Evolutionary conservation across 2,888 invertebrate genomes (phyloP), one percentile per base, ranked within the genome.

Genomic region (Drosophila falleni): DNA sequence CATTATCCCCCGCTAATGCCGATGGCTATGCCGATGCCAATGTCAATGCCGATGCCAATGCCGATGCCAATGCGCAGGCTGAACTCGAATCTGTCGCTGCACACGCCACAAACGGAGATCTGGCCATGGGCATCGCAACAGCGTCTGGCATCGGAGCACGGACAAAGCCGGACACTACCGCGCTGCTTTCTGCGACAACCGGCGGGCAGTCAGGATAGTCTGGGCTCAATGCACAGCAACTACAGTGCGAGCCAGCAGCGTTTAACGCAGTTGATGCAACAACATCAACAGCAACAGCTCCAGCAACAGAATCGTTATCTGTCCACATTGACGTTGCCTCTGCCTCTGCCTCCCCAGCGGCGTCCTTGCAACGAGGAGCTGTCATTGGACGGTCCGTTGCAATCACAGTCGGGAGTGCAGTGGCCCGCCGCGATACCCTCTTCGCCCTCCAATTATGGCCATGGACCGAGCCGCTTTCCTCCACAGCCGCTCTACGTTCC

Each of bases 361-460:
- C 65, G 81, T 13, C 26, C 41, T n/a, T 13, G 11, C 8, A 16
- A 50, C 29, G 55, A 50, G 9, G 29, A 47, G 10, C 0, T n/a
- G 19, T 54, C 29, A 6, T 4, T 29, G 1, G 13, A 44, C 16
- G 29, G 4, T 13, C 49, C 29, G 2, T 3, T n/a, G n/a, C n/a
- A n/a, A n/a, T n/a, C 31, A 29, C 46, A 58, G 1, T 35, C 37
- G 29, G 42, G 41, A 80, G 89, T 92, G 2, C 92, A 92, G 33
- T 93, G 93, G 93, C 93, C 93, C 46, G 78, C 89, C 11, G 90
- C 91, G 23, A 93, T 93, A 68, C 92, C 92, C 1, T 91, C 91
- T 2, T 92, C 93, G 16, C 92, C 92, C 1, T 91, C 92, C 13
- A 91, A 89, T 54, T 92, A 90, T 60, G 80, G 87, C 4, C 66